phyloP scores from a whole-genome alignment of 2,113 vertebrate genomes.

The Pygoscelis adeliae region DNA sequence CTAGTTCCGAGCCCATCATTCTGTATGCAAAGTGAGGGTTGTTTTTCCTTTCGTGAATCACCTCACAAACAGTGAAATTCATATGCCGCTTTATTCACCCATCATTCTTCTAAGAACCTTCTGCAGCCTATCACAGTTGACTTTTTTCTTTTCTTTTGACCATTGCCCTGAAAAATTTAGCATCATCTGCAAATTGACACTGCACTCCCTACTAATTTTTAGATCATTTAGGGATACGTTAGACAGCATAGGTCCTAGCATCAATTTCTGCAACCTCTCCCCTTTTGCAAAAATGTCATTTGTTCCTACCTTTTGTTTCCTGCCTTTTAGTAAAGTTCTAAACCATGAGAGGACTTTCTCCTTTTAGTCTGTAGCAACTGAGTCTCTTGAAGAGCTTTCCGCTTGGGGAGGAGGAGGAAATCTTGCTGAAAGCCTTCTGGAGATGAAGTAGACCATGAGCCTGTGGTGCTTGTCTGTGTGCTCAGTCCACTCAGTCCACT shows the following conservation, averaged over 20 bases:
- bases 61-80: neutral
- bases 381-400: neutral
- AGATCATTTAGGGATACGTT: neutral
- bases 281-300: neutral
- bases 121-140: neutral
- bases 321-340: neutral
- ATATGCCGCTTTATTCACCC: neutral
- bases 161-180: neutral
- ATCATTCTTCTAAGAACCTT: neutral
- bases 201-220: neutral
- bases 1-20: conserved; percentile 9
- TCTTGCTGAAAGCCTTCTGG: neutral
- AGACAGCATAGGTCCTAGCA: neutral
- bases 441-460: neutral
- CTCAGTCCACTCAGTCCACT: neutral
- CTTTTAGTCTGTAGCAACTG: neutral
- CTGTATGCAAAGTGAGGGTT: neutral
- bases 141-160: neutral
- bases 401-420: neutral
- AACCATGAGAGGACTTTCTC: neutral
- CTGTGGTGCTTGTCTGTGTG: neutral
- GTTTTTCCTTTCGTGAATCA: neutral
- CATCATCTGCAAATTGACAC: neutral
- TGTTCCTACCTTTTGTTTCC: neutral
- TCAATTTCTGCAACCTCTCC: neutral